Evolutionary conservation across 2,797 vertebrate species (phyloP).

Genomic region (Lates japonicus): DNA sequence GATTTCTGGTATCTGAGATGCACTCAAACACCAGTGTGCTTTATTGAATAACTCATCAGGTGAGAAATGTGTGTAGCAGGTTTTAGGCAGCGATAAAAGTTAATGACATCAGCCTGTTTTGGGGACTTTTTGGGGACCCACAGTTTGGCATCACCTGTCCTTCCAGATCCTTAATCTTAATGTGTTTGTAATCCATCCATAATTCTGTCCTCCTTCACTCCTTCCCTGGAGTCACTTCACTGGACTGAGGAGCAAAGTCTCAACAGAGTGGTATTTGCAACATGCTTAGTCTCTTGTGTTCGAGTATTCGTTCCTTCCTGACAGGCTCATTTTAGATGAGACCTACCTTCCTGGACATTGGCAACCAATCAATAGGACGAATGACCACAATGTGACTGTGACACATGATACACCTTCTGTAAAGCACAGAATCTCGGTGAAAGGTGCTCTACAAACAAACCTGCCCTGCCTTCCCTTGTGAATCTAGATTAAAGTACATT

Average conservation of each 20-base stretch:
- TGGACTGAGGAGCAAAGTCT: neutral
- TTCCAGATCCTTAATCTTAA: no score
- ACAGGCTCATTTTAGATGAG: neutral
- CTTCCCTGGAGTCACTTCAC: neutral
- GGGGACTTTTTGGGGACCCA: no score
- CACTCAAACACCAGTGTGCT: no score
- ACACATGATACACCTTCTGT: no score
- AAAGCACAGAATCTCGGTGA: neutral
- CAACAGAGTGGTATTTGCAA: neutral
- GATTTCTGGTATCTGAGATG: no score
- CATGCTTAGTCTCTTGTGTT: neutral
- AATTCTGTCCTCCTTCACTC: no score
- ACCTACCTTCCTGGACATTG: neutral
- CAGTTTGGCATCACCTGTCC: no score
- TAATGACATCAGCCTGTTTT: no score
- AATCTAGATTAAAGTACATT: conserved; percentile 20
- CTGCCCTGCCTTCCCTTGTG: neutral
- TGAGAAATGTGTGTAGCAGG: no score
- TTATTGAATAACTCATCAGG: no score
- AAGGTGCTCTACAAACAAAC: neutral
- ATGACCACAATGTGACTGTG: neutral
- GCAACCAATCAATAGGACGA: neutral
- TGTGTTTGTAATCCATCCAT: no score
- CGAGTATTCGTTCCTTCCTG: neutral
- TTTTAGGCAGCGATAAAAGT: no score